phyloP scores from a whole-genome alignment of 2,113 vertebrate species.

The Heliornis fulica region DNA sequence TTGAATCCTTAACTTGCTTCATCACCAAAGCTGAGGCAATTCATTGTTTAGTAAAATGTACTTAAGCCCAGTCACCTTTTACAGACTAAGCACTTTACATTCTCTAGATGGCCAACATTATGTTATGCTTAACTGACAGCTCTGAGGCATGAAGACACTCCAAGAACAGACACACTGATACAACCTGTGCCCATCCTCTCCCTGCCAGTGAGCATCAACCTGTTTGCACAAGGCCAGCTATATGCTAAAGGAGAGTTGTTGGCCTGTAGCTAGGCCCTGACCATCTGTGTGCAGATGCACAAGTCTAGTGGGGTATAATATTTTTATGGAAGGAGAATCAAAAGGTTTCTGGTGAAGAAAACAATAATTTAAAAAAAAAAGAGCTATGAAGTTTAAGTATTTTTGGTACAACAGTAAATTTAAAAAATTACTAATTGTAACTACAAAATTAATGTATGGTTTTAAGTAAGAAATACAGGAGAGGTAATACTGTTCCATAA shows the following conservation, averaged over 20 bases:
- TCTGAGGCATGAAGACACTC: not conserved
- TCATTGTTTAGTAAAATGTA: not conserved
- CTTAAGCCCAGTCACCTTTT: not conserved
- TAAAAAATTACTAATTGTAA: constrained; percentile 32
- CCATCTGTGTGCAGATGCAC: not conserved
- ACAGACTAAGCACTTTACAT: not conserved
- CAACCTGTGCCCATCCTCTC: not conserved
- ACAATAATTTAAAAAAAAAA: not conserved
- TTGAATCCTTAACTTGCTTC: not conserved
- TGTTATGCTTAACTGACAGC: not conserved
- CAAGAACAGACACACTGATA: not conserved
- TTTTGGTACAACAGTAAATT: not conserved
- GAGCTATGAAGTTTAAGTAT: not conserved
- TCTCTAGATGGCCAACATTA: rapidly evolving
- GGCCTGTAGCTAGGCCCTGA: not conserved
- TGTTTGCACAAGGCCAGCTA: not conserved
- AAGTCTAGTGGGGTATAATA: not conserved
- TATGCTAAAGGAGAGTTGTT: not conserved
- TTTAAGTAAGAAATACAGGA: constrained; percentile 68
- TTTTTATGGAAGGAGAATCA: not conserved
- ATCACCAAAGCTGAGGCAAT: not conserved
- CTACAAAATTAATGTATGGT: constrained; percentile 59
- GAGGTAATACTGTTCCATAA: constrained; percentile 63
- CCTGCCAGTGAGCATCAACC: not conserved
- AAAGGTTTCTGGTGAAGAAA: not conserved